Conservation (phyloP, 2,797 vertebrate species). For the Pipistrellus kuhlii region DNA sequence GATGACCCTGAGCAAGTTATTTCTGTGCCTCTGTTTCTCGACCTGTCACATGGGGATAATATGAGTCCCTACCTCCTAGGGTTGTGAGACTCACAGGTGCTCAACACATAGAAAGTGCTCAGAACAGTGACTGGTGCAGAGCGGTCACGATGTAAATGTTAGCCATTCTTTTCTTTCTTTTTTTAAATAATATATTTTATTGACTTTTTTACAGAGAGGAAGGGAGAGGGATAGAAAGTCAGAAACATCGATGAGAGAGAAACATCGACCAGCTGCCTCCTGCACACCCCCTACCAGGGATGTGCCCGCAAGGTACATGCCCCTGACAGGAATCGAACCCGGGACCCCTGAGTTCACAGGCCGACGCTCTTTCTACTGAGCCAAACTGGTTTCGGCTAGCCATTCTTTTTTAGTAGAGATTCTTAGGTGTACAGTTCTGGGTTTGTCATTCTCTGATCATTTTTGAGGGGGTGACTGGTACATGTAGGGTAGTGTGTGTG, state of each 20-base stretch:
- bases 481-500: neutral
- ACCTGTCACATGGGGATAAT: neutral
- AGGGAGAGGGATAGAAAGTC: too few relatives aligned
- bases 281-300: too few relatives aligned
- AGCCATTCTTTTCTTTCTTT: neutral
- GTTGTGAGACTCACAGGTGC: neutral
- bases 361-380: too few relatives aligned
- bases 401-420: neutral
- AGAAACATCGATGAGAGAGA: too few relatives aligned
- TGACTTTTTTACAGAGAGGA: too few relatives aligned
- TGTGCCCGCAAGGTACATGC: too few relatives aligned
- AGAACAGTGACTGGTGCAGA: neutral
- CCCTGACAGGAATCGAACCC: too few relatives aligned
- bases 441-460: neutral
- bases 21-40: neutral
- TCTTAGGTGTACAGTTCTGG: neutral
- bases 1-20: neutral
- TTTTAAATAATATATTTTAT: too few relatives aligned
- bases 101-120: neutral
- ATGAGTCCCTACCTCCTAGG: neutral
- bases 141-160: accelerated
- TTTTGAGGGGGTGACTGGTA: neutral
- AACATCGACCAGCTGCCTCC: too few relatives aligned
- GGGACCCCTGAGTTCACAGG: too few relatives aligned
- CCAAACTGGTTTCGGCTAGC: too few relatives aligned